Base-by-base conservation (phyloP, 2,797 vertebrate species). In the Glossophaga mutica region DNA sequence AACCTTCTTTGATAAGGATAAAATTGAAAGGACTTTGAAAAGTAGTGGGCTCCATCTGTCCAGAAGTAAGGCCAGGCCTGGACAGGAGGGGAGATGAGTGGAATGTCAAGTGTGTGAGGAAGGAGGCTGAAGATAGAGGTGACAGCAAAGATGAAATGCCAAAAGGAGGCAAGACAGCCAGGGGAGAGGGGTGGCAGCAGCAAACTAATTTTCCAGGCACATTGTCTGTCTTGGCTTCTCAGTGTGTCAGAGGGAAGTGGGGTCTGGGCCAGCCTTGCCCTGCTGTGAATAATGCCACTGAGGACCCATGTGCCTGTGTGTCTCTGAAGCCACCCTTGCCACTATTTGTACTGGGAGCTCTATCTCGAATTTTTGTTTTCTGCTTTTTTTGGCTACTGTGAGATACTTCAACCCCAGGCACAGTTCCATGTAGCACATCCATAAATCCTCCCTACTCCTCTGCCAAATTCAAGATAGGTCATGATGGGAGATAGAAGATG, bases 191-290 rank as follows among this genome's bases (percentile, higher is more conserved):
- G 48, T 18, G 34, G 39, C 1, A 22, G 15, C 7, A 57, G 77
- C 96, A 94, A 84, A 12, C 39, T 34, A 19, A 88, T 96, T 86
- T 93, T 46, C 93, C 55, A 96, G 92, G 79, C 50, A 65, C 55
- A 82, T 83, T 0, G 0, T 94, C 95, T 94, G 81, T 79, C 97
- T 95, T 42, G 78, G 82, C 74, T 97, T 94, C 67, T 50, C 71
- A 6, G 46, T 22, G n/a, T 37, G 15, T 57, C 71, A 39, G 24
- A 37, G 37, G 37, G 18, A 91, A 14, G 9, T 3, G 11, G 10
- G 11, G 11, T 9, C 37, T 2, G 15, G 70, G 74, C 42, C 42
- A 68, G 62, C 26, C 55, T 59, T 0, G 15, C 6, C 14, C n/a
- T 15, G 5, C 9, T 46, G 46, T 29, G 34, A 82, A 73, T 4